Evolutionary conservation across 2,113 vertebrate species (phyloP), one percentile per base, ranked within the genome.

Genomic region (Menura novaehollandiae): DNA sequence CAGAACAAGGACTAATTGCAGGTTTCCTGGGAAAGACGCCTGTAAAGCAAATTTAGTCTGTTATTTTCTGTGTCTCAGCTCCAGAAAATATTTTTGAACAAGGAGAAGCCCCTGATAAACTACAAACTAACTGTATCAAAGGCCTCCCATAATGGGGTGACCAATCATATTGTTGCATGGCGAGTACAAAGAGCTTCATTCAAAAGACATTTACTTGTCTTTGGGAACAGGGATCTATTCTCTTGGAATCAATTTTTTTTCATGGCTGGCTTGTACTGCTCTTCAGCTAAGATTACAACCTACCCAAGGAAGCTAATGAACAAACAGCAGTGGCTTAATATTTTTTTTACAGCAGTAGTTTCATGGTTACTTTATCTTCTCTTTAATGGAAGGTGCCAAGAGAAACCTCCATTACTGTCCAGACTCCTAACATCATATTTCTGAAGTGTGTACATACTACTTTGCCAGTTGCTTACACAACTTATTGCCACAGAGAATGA

Each of bases 1-100:
- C 91, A 99, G 97, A 71, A 99, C 99, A 7, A 99, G 98, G 78
- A 99, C 99, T 52, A 99, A 98, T 97, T 99, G 99, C 83, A 99
- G 98, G 98, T 99, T 99, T 88, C 99, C 99, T 5, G 99, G 99
- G 98, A 99, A 99, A 55, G 99, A 99, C 21, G 99, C 99, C 99
- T 99, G 97, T 7, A 55, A 92, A 89, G 85, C 71, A 92, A 78
- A 37, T 91, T 89, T 28, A 56, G 58, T 47, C 32, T 47, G n/a
- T 91, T 77, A 90, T 77, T 93, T 86, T 58, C 80, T 68, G 55
- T 27, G 16, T 78, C 52, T 68, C 47, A 15, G 53, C 39, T 77
- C 68, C 88, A 86, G 43, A 88, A 95, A 46, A 44, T 46, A 74
- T 33, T 89, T 95, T 35, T 52, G 46, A 72, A 76, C 15, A 59